These are phyloP conservation scores for Torymus aiolomorphi DNA, from an alignment of 2,888 invertebrate genomes.

Conservation along the genomic window DNA sequence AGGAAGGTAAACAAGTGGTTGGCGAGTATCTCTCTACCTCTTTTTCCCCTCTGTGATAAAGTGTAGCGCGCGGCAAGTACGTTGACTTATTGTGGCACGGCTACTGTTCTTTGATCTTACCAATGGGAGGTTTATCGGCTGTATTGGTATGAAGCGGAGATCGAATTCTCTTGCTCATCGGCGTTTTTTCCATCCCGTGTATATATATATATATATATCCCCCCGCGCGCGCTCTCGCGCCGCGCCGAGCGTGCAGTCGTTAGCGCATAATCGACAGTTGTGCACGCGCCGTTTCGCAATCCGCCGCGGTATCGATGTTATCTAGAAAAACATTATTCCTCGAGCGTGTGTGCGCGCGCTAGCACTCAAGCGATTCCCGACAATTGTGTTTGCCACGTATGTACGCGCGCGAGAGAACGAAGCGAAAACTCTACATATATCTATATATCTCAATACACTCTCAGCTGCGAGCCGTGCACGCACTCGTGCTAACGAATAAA, in stretches of 20 bases:
- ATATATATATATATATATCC: neutral
- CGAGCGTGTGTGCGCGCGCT: neutral
- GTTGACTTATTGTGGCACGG: conserved; percentile 51
- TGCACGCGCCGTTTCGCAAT: conserved; percentile 41
- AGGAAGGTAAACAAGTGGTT: conserved; percentile 50
- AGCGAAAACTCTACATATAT: conserved; percentile 42
- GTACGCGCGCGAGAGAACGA: neutral
- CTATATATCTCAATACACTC: neutral
- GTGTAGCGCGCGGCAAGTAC: conserved; percentile 37
- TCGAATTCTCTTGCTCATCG: conserved; percentile 14
- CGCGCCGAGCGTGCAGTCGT: conserved; percentile 26
- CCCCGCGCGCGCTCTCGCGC: neutral
- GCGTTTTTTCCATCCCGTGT: neutral
- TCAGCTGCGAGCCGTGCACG: neutral
- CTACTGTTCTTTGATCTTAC: conserved; percentile 50
- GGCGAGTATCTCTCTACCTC: neutral
- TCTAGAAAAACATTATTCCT: conserved; percentile 46
- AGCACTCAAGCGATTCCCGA: conserved; percentile 15
- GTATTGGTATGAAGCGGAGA: conserved; percentile 25
- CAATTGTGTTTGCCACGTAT: conserved; percentile 15
- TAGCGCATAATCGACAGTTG: conserved; percentile 51
- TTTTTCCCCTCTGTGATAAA: conserved; percentile 27
- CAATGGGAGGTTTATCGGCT: conserved; percentile 48
- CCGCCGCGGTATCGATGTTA: conserved; percentile 34
- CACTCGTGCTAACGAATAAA: conserved; percentile 1